Evolutionary conservation across 2,888 invertebrate species (phyloP).

Genomic region (Eristalis tenax): DNA sequence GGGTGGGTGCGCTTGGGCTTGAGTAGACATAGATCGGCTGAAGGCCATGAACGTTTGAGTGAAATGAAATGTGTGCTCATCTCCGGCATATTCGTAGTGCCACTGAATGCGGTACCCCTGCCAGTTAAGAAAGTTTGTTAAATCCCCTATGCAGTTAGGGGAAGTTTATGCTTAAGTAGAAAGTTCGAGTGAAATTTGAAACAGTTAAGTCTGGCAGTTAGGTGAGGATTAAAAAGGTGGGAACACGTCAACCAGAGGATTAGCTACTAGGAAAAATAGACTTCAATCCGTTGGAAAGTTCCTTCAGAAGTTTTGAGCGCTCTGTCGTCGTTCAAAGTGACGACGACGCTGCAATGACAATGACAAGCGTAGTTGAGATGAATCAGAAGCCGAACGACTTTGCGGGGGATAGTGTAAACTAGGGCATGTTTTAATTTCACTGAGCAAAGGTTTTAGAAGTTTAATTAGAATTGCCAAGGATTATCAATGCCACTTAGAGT

Average conservation of each 20-base stretch:
- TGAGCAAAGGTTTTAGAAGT: not conserved
- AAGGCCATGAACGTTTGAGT: conserved; percentile 16
- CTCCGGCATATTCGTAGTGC: not conserved
- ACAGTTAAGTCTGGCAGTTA: conserved; percentile 36
- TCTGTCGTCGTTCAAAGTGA: not conserved
- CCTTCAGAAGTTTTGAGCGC: not conserved
- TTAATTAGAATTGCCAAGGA: not conserved
- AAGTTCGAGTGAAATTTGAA: conserved; percentile 38
- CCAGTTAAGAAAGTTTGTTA: conserved; percentile 17
- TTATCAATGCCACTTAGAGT: not conserved
- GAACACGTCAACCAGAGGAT: conserved; percentile 23
- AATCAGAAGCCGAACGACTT: not conserved
- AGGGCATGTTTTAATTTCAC: not conserved
- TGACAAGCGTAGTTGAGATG: not conserved
- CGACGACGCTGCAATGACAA: not conserved
- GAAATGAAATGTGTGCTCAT: conserved; percentile 19
- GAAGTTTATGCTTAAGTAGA: conserved; percentile 40
- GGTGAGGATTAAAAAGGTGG: conserved; percentile 25
- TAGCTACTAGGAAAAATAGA: not conserved
- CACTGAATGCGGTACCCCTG: not conserved
- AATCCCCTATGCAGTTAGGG: conserved; percentile 41
- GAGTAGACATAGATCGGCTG: not conserved
- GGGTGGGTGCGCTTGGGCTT: not conserved
- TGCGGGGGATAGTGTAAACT: not conserved
- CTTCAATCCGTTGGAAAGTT: not conserved